phyloP scores from a whole-genome alignment of 2,888 invertebrate species.

The Epirrita christyi region DNA sequence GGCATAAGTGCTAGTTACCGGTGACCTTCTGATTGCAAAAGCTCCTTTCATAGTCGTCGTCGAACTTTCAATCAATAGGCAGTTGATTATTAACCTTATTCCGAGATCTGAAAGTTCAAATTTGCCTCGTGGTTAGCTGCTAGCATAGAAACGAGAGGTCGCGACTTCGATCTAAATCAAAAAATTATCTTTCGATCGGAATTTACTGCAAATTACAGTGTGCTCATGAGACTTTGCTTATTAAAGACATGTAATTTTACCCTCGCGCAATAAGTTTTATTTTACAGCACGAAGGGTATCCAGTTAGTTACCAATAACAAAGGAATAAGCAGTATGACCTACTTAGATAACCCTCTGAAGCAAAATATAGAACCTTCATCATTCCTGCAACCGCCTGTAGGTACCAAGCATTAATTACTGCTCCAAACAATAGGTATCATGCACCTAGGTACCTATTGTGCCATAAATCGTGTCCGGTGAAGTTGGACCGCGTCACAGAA shows the following conservation, averaged over 20 bases:
- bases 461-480: slow-evolving; percentile 6
- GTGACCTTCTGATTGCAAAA: too few relatives aligned
- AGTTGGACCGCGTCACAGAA: slow-evolving; percentile 1
- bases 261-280: neutral
- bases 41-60: too few relatives aligned
- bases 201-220: neutral
- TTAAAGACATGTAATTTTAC: too few relatives aligned
- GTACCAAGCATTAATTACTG: slow-evolving; percentile 5
- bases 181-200: neutral
- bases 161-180: too few relatives aligned
- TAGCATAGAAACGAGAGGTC: too few relatives aligned
- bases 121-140: neutral
- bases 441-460: neutral
- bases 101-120: neutral
- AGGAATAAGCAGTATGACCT: neutral
- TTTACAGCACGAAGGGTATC: neutral
- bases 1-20: too few relatives aligned
- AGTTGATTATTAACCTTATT: neutral
- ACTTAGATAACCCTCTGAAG: neutral
- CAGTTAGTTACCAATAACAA: neutral
- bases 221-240: neutral
- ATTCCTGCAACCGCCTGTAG: slow-evolving; percentile 1
- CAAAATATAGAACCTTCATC: slow-evolving; percentile 1
- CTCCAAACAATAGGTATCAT: slow-evolving; percentile 1
- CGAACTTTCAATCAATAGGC: neutral